Base-by-base conservation (phyloP, 2,113 vertebrate genomes). In the Bos javanicus region DNA sequence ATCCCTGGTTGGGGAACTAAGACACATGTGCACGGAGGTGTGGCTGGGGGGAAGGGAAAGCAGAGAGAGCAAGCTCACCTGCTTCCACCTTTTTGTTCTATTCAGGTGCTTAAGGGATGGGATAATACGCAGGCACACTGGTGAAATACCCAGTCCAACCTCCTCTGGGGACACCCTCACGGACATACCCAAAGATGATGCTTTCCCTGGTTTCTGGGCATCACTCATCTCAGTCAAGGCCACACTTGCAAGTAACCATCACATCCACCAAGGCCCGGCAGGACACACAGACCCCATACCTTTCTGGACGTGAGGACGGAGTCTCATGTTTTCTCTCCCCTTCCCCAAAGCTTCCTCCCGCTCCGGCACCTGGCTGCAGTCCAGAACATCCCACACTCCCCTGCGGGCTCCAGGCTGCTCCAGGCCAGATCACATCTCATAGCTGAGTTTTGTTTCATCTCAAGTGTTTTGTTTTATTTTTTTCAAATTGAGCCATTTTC, bases 1-100 rank as follows among this genome's bases (percentile, higher is more conserved):
- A 33, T 46, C 25, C 43, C 74, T 16, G 43, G 39, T 28, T 43
- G 39, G 74, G 25, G 25, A 78, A 9, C 43, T 14, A 46, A 25
- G 74, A 46, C 9, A 15, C 43, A 16, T 3, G 16, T 0, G 2
- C 25, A 16, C 3, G 4, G 74, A 76, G 1, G 6, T 7, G 0
- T 46, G 25, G 25, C 74, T 43, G 23, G 23, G 13, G n/a, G 23
- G 0, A 2, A 78, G 39, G 25, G 23, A 13, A 46, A 16, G 23
- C 3, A 46, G 25, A 46, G 74, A 28, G 23, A 28, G 3, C 25
- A 78, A 13, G n/a, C 21, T 19, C 21, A 3, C 43, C 14, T 21
- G 10, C 9, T 33, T 52, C 54, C 3, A 6, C n/a, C 74, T 62
- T n/a, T 81, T 12, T n/a, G 33, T 88, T 57, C 60, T 74, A 1